Evolutionary conservation across 1,140 invertebrate species (phyloP), one percentile per base, ranked within the genome.

Genomic region (Hyles euphorbiae): DNA sequence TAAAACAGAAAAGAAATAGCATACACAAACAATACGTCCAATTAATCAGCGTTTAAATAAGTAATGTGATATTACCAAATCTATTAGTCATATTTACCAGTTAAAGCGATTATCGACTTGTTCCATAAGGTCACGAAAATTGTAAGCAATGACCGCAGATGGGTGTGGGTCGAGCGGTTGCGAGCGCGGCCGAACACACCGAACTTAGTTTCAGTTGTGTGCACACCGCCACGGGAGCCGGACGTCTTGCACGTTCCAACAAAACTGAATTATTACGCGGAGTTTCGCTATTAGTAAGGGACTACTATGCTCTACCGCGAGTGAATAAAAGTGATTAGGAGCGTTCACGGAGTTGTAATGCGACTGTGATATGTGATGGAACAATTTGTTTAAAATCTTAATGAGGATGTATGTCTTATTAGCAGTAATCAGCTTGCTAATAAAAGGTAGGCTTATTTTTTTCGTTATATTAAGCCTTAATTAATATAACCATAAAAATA

Each of bases 371-470:
- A 81, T 78, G 81, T 84, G 79, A 84, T 71, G 65, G 60, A 73
- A 72, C 65, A 64, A 60, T 66, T 73, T 60, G 49, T 67, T 69
- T 65, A 60, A 68, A 64, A 72, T 68, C 61, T 68, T 70, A 61
- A 71, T 75, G 70, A 82, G 77, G 77, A 82, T 82, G 79, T 77
- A 78, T 77, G 58, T 80, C 69, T 70, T 78, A 69, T 71, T 81
- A 60, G 71, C 67, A 54, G 63, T 82, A 58, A 60, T 82, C 57
- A 76, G 73, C 63, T 67, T 82, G 62, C 68, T 80, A 67, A 61
- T 80, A 58, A 78, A 82, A 82, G 77, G 77, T 82, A 78, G 52
- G 52, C 34, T 40, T 34, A 49, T 12, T 56, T 48, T 34, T 46
- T 56, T 40, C 4, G 1, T 5, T 40, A 40, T 40, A 3, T 0